These are phyloP conservation scores for Metacarcinus magister DNA, from an alignment of 2,888 invertebrate species.

Conservation along the genomic window DNA sequence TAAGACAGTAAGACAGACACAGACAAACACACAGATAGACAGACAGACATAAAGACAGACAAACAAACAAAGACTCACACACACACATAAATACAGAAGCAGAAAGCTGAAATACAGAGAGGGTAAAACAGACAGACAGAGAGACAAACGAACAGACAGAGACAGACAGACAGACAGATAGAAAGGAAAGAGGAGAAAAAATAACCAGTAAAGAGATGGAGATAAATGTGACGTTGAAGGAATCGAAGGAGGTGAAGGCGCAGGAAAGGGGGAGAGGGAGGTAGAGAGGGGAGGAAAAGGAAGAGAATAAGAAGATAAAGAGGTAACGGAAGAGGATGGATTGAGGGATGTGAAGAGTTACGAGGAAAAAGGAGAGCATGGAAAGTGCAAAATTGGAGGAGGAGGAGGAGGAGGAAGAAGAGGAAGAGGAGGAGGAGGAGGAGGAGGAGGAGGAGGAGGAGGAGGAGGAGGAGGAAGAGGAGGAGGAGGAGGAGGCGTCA, in stretches of 20 bases:
- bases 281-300: not conserved
- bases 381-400: not conserved
- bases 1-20: not conserved
- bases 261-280: not conserved
- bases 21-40: not conserved
- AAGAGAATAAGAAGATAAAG: not conserved
- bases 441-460: not conserved
- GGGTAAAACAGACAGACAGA: not conserved
- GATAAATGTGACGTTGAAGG: not conserved
- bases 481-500: not conserved
- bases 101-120: not conserved
- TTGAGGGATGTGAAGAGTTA: not conserved
- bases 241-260: not conserved
- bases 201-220: not conserved
- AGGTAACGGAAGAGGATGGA: not conserved
- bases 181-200: not conserved
- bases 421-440: not conserved
- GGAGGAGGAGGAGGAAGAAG: not conserved
- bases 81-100: too few species aligned
- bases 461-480: not conserved
- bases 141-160: not conserved
- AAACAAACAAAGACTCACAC: too few species aligned
- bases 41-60: not conserved
- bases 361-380: not conserved
- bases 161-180: not conserved